phyloP scores from a whole-genome alignment of 2,888 invertebrate species.

The Acleris literana region DNA sequence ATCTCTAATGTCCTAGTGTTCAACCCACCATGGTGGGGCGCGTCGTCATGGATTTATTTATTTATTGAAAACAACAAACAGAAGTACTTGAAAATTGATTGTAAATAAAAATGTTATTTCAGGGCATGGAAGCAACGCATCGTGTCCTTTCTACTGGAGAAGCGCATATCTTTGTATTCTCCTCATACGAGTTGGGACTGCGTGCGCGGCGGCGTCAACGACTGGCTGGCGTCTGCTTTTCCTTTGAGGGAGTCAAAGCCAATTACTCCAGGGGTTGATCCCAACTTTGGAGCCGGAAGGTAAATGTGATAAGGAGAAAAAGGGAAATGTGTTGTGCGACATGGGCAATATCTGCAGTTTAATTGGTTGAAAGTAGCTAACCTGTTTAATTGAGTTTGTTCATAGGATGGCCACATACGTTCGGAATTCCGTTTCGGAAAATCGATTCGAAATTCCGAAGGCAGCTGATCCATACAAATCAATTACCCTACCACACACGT shows the following conservation, averaged over 20 bases:
- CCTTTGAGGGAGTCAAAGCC: constrained; percentile 63
- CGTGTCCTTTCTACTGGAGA: constrained; percentile 90
- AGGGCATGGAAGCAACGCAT: constrained; percentile 92
- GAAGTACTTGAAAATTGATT: not conserved
- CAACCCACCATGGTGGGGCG: no score
- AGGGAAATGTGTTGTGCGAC: no score
- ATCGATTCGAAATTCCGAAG: no score
- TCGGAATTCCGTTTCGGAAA: no score
- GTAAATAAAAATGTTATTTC: constrained; percentile 38
- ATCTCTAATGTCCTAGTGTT: not conserved
- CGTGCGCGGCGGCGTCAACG: constrained; percentile 93
- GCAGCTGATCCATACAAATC: no score
- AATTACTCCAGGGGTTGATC: constrained; percentile 63
- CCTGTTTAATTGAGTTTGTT: no score
- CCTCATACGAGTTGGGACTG: constrained; percentile 97
- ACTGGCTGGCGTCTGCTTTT: constrained; percentile 93
- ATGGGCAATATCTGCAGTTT: no score
- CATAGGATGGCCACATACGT: no score
- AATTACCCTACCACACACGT: no score
- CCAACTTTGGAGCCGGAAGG: constrained; percentile 81
- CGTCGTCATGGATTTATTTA: no score
- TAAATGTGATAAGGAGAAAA: constrained; percentile 37
- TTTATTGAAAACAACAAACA: no score
- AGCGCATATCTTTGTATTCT: constrained; percentile 94
- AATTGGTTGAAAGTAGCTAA: no score